phyloP scores from a whole-genome alignment of 23 tunicate genomes.

The Trididemnum nubilum region DNA sequence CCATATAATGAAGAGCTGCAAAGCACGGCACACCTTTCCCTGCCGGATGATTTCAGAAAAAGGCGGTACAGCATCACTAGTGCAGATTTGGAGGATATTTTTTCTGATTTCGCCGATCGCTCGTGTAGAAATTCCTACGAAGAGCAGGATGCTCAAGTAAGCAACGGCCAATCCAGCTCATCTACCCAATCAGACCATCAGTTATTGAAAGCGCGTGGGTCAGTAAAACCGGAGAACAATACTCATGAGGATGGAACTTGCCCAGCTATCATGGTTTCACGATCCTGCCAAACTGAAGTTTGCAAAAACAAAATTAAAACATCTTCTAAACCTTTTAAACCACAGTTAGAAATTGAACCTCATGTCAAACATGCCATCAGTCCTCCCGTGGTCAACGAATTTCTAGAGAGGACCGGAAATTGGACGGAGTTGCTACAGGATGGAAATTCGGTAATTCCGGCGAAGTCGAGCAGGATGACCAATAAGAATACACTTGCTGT shows the following conservation, averaged over 20 bases:
- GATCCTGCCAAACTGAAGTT: constrained; percentile 17
- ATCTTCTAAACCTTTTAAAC: background rate
- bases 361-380: background rate
- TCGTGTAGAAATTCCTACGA: background rate
- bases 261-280: background rate
- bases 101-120: constrained; percentile 65
- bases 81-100: constrained; percentile 64
- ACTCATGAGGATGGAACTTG: background rate
- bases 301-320: background rate
- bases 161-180: background rate
- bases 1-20: background rate
- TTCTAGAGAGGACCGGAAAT: constrained; percentile 40
- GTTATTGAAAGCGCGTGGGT: background rate
- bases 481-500: background rate
- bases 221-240: background rate
- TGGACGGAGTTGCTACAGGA: constrained; percentile 14
- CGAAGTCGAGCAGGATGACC: background rate
- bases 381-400: constrained; percentile 47
- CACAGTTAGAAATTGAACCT: background rate
- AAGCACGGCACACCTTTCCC: background rate
- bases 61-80: constrained; percentile 45
- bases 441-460: background rate
- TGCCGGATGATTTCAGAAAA: background rate
- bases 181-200: background rate
- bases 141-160: background rate